Evolutionary conservation across 2,797 vertebrate genomes (phyloP), one percentile per base, ranked within the genome.

Genomic region (Clangula hyemalis): DNA sequence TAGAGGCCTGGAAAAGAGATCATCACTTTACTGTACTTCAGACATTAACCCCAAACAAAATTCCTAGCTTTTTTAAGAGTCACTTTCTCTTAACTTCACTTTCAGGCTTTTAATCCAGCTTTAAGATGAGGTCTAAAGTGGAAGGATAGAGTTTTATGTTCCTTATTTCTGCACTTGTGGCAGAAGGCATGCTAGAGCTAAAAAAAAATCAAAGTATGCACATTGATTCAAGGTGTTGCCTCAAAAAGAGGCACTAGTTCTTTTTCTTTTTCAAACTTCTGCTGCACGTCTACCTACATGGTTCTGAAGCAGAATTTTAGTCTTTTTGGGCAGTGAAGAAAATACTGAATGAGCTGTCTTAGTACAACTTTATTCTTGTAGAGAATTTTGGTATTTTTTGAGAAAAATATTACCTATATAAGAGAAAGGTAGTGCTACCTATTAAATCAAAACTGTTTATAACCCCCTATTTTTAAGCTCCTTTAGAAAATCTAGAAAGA

Each of bases 11-110:
- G 88, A 87, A 91, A 72, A 88, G 68, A 85, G 51, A 51, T 51
- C 49, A 14, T 38, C 70, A 66, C 25, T 78, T 86, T 70, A 17
- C 56, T 92, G 25, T 87, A 8, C 27, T 81, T 82, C 60, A 93
- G 68, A 38, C 36, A 74, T 95, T 82, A 95, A 79, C 74, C 70
- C 68, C 54, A 71, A 89, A 73, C 28, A 57, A 82, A 82, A 87
- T 68, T 84, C 64, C 56, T 73, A 76, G 66, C 9, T 88, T 86
- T 90, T 84, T 79, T 22, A 39, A 65, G 74, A 88, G 36, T 95
- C 85, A 93, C 93, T 96, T 96, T 94, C 91, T 95, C 90, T 74
- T 73, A 88, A 73, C 51, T 94, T 88, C 0, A 11, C 86, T 95
- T 82, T 92, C 86, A 92, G 57, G 28, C 19, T 70, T 90, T 73